Evolutionary conservation across 2,888 invertebrate species (phyloP).

Genomic region (Tenthredo mesomela): DNA sequence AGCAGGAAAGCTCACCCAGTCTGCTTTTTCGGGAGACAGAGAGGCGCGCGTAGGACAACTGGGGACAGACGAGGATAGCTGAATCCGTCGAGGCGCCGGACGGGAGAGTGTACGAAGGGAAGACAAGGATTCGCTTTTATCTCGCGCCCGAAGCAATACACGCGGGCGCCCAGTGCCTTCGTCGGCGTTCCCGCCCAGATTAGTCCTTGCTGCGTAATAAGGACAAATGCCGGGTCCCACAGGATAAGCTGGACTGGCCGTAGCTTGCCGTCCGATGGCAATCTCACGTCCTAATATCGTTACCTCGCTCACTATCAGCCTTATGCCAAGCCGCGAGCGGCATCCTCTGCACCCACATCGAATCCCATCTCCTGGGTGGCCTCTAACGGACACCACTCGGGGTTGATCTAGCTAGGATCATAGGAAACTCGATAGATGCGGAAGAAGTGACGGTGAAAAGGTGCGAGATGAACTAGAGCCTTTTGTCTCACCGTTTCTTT

Average conservation of each 20-base stretch:
- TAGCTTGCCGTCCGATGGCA: slow-evolving; percentile 45
- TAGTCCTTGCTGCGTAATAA: slow-evolving; percentile 52
- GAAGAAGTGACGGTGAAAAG: slow-evolving; percentile 1
- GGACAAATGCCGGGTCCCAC: slow-evolving; percentile 45
- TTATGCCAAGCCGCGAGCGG: slow-evolving; percentile 49
- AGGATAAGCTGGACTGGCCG: slow-evolving; percentile 46
- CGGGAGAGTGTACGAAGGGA: slow-evolving; percentile 34
- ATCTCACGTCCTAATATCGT: slow-evolving; percentile 50
- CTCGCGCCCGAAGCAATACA: slow-evolving; percentile 51
- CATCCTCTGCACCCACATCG: slow-evolving; percentile 48
- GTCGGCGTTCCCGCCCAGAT: slow-evolving; percentile 47
- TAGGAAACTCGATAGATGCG: slow-evolving; percentile 37
- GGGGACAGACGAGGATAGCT: slow-evolving; percentile 17
- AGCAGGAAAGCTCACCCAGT: slow-evolving; percentile 9
- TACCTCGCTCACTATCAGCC: slow-evolving; percentile 47
- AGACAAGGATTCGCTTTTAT: slow-evolving; percentile 53
- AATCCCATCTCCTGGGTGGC: slow-evolving; percentile 48
- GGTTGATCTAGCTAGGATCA: slow-evolving; percentile 35
- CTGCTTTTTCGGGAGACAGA: slow-evolving; percentile 18
- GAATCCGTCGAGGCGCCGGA: slow-evolving; percentile 28
- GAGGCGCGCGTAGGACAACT: neutral
- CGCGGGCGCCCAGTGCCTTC: slow-evolving; percentile 44
- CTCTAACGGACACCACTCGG: slow-evolving; percentile 35
- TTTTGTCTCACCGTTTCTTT: neutral
- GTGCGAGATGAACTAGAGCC: neutral